phyloP scores from a whole-genome alignment of 1,140 invertebrate species.

The Orchesella cincta region DNA sequence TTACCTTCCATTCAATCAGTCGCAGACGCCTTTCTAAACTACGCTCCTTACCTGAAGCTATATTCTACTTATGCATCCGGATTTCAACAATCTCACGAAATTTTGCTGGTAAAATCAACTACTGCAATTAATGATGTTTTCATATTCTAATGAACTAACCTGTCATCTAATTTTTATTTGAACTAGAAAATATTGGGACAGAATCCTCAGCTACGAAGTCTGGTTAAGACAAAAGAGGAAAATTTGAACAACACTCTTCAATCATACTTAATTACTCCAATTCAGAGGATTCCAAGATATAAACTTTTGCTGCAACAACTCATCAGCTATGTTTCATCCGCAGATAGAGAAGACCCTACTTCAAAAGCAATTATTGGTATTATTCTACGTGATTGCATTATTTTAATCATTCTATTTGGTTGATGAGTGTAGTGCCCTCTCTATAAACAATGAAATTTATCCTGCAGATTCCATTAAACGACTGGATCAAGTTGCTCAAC shows the following conservation, averaged over 20 bases:
- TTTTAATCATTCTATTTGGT: conserved; percentile 12
- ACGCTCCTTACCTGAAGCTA: conserved; percentile 48
- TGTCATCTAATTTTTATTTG: conserved; percentile 6
- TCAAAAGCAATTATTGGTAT: conserved; percentile 21
- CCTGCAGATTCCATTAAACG: conserved; percentile 40
- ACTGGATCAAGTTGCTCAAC: conserved; percentile 45
- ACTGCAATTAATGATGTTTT: background rate
- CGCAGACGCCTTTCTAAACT: conserved; percentile 43
- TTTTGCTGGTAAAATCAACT: conserved; percentile 35
- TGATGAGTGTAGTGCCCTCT: no score
- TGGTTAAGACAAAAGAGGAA: conserved; percentile 46
- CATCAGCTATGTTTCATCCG: background rate
- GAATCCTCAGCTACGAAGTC: background rate
- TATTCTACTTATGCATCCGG: conserved; percentile 49
- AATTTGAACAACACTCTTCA: conserved; percentile 44
- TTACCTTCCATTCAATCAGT: conserved; percentile 29
- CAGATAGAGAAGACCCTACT: background rate
- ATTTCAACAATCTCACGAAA: conserved; percentile 44
- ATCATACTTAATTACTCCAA: conserved; percentile 48
- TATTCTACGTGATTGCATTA: no score
- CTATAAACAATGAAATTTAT: no score
- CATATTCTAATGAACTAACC: background rate
- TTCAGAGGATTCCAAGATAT: conserved; percentile 48
- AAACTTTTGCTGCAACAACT: conserved; percentile 48
- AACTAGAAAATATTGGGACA: conserved; percentile 14